Evolutionary conservation across 2,113 vertebrate species (phyloP).

Genomic region (Eudorcas thomsonii): DNA sequence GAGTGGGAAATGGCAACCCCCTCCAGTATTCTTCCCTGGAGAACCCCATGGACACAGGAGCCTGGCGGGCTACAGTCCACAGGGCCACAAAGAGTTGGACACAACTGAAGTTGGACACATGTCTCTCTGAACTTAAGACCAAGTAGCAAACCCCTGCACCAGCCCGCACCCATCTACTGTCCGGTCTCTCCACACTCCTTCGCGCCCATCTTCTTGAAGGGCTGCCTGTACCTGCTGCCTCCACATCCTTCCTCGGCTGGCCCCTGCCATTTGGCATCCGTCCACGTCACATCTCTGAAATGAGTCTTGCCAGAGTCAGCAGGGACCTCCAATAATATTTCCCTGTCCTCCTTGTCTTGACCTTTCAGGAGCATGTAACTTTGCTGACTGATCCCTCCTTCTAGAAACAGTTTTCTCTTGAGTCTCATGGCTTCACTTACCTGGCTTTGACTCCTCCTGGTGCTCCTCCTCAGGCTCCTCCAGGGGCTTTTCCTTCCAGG

Average conservation of each 20-base stretch:
- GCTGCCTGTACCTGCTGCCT: not conserved
- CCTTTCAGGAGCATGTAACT: not conserved
- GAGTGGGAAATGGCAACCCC: not conserved
- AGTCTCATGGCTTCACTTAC: not conserved
- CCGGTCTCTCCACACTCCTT: not conserved
- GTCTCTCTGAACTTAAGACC: not conserved
- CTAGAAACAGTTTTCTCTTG: not conserved
- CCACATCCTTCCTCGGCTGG: not conserved
- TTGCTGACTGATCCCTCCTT: not conserved
- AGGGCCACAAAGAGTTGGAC: not conserved
- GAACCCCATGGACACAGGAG: not conserved
- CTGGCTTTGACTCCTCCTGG: not conserved
- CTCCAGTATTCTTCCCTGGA: not conserved
- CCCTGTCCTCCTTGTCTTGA: not conserved
- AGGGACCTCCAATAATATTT: not conserved
- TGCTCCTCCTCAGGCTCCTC: not conserved
- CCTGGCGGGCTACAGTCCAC: not conserved
- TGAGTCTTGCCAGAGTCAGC: not conserved
- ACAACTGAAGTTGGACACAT: not conserved
- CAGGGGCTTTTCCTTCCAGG: not conserved
- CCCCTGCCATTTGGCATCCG: not conserved
- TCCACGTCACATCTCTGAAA: not conserved
- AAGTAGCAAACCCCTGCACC: not conserved
- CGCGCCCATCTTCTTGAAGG: not conserved
- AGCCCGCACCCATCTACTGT: not conserved